Base-by-base conservation (phyloP, 2,797 vertebrate genomes). In the Anas georgica region DNA sequence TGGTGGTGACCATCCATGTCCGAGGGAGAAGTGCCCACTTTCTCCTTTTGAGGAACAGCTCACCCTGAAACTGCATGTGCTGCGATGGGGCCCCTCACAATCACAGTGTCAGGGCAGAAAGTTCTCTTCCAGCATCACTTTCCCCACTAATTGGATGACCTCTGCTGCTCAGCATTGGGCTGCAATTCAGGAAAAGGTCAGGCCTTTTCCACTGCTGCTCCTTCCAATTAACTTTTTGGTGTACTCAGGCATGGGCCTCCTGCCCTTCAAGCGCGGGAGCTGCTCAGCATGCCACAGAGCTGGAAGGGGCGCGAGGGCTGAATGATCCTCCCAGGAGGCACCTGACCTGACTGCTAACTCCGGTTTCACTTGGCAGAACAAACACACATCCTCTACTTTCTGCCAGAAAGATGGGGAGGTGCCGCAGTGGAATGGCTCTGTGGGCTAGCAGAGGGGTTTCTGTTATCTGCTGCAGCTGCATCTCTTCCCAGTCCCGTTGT, bases 171-270 rank as follows among this genome's bases (percentile, higher is more conserved):
- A 82, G 56, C 74, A 12, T 69, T 92, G 87, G 92, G 52, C 60
- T 88, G 89, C 1, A 3, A 89, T 56, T 93, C 67, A 63, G 83
- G 87, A 93, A 95, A 95, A 95, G 93, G 94, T 95, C 95, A 92
- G 63, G 55, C 16, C 25, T 91, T 92, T 93, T 93, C 37, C 85
- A 76, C 29, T 4, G 80, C 80, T 91, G 39, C 60, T 90, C 43
- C 59, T 87, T 73, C 92, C 95, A 94, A 95, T 94, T 96, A 95
- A 94, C 94, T 95, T 93, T 90, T 88, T 79, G 85, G 83, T 91
- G 74, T 70, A 64, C 83, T 86, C 29, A 3, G 83, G 80, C 50
- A 48, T 2, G 11, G 77, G 59, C 80, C 54, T 74, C 31, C 60
- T 96, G 92, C 93, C 94, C 87, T 96, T 96, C 87, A 90, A 90